Evolutionary conservation across 35 echinoderm and acorn worm species (phyloP).

Genomic region (Anneissia japonica): DNA sequence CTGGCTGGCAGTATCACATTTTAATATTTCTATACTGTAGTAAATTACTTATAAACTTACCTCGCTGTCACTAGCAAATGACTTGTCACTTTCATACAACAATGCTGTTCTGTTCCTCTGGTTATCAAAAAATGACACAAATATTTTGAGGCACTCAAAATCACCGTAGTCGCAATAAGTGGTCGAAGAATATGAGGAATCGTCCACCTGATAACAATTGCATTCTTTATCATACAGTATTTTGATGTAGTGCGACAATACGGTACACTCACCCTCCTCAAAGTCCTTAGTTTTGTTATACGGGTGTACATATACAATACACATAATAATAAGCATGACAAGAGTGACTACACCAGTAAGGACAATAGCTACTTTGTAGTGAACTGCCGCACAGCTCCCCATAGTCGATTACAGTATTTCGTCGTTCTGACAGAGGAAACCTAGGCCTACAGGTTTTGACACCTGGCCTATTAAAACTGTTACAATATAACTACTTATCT

Average conservation of each 20-base stretch:
- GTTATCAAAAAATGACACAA: background rate
- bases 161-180: background rate
- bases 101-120: background rate
- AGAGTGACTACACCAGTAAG: background rate
- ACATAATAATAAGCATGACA: background rate
- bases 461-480: too few species aligned
- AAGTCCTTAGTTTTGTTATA: background rate
- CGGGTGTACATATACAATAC: background rate
- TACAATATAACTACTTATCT: too few species aligned
- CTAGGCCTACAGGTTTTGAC: too few species aligned
- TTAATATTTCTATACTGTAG: too few species aligned
- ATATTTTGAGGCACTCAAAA: background rate
- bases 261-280: background rate
- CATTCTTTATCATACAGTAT: background rate
- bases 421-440: too few species aligned
- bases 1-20: too few species aligned
- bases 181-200: background rate
- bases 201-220: background rate
- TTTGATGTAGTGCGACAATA: background rate
- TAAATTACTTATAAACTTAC: background rate
- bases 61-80: background rate
- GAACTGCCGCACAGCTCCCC: background rate
- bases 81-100: background rate
- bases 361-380: background rate
- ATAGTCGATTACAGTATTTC: too few species aligned